phyloP scores from a whole-genome alignment of 2,888 invertebrate species.

The Dione juno region DNA sequence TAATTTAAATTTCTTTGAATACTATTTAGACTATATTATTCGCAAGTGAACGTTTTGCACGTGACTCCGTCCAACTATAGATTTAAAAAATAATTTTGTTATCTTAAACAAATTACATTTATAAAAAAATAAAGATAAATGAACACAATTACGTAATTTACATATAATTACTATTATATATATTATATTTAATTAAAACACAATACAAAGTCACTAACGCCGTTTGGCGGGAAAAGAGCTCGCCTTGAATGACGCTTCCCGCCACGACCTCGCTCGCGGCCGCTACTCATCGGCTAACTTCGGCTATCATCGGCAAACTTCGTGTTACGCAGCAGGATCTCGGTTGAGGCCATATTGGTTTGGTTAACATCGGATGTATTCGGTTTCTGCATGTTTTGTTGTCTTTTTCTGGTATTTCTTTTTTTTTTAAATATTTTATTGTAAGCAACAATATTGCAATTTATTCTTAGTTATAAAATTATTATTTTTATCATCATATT shows the following conservation, averaged over 20 bases:
- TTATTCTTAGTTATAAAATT: too few species aligned
- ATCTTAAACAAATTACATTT: too few species aligned
- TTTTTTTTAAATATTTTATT: too few species aligned
- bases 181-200: slow-evolving; percentile 53
- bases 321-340: slow-evolving; percentile 10
- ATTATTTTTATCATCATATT: too few species aligned
- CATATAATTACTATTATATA: neutral
- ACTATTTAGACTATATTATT: too few species aligned
- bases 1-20: too few species aligned
- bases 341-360: slow-evolving; percentile 21
- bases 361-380: slow-evolving; percentile 29
- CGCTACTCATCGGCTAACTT: slow-evolving; percentile 63
- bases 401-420: neutral
- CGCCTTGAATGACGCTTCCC: slow-evolving; percentile 80
- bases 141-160: too few species aligned
- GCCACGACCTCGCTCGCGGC: slow-evolving; percentile 77
- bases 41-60: too few species aligned
- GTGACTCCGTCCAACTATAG: too few species aligned
- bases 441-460: too few species aligned
- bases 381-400: slow-evolving; percentile 7
- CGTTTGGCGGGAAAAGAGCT: slow-evolving; percentile 76
- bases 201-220: slow-evolving; percentile 70
- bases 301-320: slow-evolving; percentile 45
- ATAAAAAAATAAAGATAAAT: too few species aligned
- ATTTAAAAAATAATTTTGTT: too few species aligned